phyloP scores from a whole-genome alignment of 2,113 vertebrate species.

The Chaetodon auriga region DNA sequence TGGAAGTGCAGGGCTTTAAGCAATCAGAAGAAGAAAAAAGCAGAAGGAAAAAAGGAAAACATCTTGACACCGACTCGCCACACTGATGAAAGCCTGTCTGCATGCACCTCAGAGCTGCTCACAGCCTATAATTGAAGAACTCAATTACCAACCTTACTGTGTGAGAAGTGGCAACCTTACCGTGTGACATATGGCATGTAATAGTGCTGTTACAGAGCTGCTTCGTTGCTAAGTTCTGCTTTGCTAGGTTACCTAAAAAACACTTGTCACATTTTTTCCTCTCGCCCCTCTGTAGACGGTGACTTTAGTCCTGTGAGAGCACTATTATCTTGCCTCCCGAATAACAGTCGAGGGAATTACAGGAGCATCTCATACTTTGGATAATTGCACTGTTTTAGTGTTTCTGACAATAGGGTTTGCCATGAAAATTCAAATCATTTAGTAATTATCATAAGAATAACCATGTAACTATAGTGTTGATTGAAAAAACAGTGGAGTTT shows the following conservation, averaged over 20 bases:
- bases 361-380: conserved; percentile 18
- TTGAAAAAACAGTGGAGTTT: background rate
- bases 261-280: background rate
- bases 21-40: conserved; percentile 29
- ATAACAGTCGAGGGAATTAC: conserved; percentile 25
- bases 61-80: conserved; percentile 21
- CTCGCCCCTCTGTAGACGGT: background rate
- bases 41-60: background rate
- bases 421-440: background rate
- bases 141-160: background rate
- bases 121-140: conserved; percentile 35
- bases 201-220: background rate
- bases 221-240: background rate
- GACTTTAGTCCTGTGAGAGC: conserved; percentile 7
- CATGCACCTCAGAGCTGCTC: background rate
- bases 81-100: conserved; percentile 35
- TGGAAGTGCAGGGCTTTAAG: conserved; percentile 22
- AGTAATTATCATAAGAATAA: conserved; percentile 18
- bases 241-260: background rate
- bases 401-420: conserved; percentile 17
- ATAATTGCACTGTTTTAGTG: conserved; percentile 25
- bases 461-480: conserved; percentile 14
- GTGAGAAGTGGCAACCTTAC: background rate
- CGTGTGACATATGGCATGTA: background rate
- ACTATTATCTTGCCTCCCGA: conserved; percentile 33